phyloP scores from a whole-genome alignment of 2,113 vertebrate genomes.

The Cichladusa arquata region DNA sequence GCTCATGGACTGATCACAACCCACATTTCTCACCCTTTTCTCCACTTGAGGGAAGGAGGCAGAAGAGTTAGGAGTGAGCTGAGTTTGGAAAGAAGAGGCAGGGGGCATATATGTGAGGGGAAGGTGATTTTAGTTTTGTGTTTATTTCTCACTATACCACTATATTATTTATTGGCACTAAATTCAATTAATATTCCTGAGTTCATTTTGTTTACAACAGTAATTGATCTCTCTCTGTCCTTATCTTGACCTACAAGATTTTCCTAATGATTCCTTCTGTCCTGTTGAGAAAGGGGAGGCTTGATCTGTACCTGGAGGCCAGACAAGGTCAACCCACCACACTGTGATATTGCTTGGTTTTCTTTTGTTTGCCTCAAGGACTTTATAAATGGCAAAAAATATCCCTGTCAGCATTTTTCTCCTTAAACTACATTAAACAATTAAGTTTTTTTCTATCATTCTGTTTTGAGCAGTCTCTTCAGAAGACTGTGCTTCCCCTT shows the following conservation, averaged over 20 bases:
- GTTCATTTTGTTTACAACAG: neutral
- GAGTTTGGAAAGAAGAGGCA: neutral
- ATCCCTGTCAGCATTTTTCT: neutral
- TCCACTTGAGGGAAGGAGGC: rapidly evolving
- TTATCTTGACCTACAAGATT: neutral
- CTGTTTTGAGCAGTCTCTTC: neutral
- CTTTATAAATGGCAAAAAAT: neutral
- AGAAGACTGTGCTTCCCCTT: neutral
- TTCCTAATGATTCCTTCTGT: neutral
- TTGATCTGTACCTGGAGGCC: neutral
- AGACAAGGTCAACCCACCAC: neutral
- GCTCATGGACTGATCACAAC: neutral
- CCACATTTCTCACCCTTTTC: rapidly evolving
- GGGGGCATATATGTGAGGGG: rapidly evolving
- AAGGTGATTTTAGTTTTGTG: neutral
- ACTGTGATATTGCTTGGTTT: neutral
- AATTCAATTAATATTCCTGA: neutral
- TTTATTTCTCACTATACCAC: neutral
- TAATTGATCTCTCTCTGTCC: neutral
- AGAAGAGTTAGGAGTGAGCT: neutral
- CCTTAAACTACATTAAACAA: neutral
- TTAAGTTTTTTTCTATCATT: neutral
- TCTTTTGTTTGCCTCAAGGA: neutral
- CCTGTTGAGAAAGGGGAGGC: neutral
- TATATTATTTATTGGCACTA: neutral